Evolutionary conservation across 2,888 invertebrate species (phyloP).

Genomic region (Cacoxenus indagator): DNA sequence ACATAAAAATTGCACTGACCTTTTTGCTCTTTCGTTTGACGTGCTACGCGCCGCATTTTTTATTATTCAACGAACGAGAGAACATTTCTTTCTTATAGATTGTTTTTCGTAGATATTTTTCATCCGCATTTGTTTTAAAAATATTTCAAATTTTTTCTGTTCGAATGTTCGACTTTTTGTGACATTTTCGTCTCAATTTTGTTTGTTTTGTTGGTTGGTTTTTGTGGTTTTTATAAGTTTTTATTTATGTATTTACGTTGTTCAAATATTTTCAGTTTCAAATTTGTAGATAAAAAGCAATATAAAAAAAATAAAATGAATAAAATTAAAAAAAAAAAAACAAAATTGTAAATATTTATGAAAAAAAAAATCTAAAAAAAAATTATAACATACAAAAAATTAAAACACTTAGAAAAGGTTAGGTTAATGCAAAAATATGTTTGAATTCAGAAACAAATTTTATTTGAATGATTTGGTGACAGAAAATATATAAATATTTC

Average conservation of each 20-base stretch:
- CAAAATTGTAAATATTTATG: no score
- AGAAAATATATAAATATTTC: not conserved
- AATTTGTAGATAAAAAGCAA: no score
- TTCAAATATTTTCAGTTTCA: not conserved
- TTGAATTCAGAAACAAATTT: no score
- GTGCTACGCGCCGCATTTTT: conserved; percentile 4
- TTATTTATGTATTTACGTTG: not conserved
- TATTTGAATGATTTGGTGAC: not conserved
- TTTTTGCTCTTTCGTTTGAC: not conserved
- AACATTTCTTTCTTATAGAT: not conserved
- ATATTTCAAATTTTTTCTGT: conserved; percentile 29
- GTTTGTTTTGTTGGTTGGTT: conserved; percentile 11
- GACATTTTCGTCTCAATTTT: conserved; percentile 36
- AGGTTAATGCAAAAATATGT: no score
- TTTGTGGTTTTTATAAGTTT: conserved; percentile 11
- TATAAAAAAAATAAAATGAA: no score
- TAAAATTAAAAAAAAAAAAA: no score
- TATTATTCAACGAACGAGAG: not conserved
- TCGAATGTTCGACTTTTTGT: no score
- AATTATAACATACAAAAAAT: not conserved
- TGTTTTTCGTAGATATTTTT: not conserved
- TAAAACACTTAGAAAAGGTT: no score
- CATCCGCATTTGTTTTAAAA: conserved; percentile 30
- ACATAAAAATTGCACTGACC: conserved; percentile 5
- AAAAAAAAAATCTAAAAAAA: conserved; percentile 36